A percentile compares a stretch with the other conserved stretches of the same genome.
Conservation (phyloP, 2,888 invertebrate species). For the Elmis aenea region DNA sequence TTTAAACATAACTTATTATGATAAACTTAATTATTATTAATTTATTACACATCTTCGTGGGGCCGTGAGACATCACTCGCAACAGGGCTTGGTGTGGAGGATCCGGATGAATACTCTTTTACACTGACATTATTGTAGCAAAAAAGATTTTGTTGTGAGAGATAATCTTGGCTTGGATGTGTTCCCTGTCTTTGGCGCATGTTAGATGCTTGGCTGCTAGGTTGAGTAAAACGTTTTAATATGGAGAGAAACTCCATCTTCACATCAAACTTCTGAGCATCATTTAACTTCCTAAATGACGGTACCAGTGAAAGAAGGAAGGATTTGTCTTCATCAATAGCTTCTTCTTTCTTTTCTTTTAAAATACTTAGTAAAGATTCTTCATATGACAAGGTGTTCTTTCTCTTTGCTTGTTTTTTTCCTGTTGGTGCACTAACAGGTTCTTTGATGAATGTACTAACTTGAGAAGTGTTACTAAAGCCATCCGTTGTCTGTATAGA, state of each 20-base stretch:
- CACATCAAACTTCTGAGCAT: constrained; percentile 9
- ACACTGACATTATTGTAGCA: background rate
- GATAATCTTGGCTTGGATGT: constrained; percentile 5
- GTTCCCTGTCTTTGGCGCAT: constrained; percentile 1
- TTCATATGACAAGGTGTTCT: constrained; percentile 3
- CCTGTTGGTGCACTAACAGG: background rate
- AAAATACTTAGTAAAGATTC: too few relatives aligned
- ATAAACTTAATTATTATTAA: too few relatives aligned
- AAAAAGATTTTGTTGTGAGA: background rate
- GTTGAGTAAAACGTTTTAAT: constrained; percentile 7
- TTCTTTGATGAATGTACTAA: too few relatives aligned
- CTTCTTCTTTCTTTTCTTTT: constrained; percentile 6
- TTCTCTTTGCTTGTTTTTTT: background rate
- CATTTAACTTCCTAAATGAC: constrained; percentile 11
- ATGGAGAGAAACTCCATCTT: constrained; percentile 9
- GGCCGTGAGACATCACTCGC: constrained; percentile 1
- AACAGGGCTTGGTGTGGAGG: constrained; percentile 2
- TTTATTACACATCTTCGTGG: too few relatives aligned
- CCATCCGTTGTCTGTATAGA: background rate
- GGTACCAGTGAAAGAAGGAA: constrained; percentile 13
- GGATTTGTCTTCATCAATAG: constrained; percentile 12
- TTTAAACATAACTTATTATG: too few relatives aligned
- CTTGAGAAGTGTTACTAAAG: too few relatives aligned
- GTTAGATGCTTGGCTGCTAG: constrained; percentile 1
- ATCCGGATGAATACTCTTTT: background rate